Conservation (phyloP, 2,797 vertebrate genomes). For the Vespertilio murinus region DNA sequence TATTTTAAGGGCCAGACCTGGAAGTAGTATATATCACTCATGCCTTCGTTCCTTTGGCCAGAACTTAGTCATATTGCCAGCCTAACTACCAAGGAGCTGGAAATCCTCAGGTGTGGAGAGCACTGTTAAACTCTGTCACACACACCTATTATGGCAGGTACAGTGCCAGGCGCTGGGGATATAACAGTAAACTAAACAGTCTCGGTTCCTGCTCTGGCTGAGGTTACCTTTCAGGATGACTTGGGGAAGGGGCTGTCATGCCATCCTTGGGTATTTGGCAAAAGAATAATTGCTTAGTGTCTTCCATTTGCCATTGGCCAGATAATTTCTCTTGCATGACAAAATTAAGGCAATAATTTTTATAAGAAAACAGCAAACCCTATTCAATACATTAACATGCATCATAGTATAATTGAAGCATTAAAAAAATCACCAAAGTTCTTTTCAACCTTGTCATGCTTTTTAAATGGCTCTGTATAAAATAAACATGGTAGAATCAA, state of each 20-base stretch:
- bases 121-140: not conserved
- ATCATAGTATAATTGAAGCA: not conserved
- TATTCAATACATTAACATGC: not conserved
- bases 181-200: not conserved
- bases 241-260: not conserved
- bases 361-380: not conserved
- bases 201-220: not conserved
- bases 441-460: not conserved
- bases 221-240: not conserved
- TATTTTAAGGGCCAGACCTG: not conserved
- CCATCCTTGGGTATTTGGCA: not conserved
- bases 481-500: not conserved
- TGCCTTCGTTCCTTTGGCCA: not conserved
- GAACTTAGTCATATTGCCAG: not conserved
- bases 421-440: not conserved
- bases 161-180: not conserved
- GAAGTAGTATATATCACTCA: not conserved
- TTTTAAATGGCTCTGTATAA: not conserved
- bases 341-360: slow-evolving; percentile 27
- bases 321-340: slow-evolving; percentile 15
- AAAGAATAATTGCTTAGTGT: not conserved
- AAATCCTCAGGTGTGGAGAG: not conserved
- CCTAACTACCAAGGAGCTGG: not conserved
- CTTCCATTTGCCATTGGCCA: not conserved
- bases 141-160: not conserved